Evolutionary conservation across 2,797 vertebrate genomes (phyloP), one percentile per base, ranked within the genome.

Genomic region (Ctenopoma kingsleyae): DNA sequence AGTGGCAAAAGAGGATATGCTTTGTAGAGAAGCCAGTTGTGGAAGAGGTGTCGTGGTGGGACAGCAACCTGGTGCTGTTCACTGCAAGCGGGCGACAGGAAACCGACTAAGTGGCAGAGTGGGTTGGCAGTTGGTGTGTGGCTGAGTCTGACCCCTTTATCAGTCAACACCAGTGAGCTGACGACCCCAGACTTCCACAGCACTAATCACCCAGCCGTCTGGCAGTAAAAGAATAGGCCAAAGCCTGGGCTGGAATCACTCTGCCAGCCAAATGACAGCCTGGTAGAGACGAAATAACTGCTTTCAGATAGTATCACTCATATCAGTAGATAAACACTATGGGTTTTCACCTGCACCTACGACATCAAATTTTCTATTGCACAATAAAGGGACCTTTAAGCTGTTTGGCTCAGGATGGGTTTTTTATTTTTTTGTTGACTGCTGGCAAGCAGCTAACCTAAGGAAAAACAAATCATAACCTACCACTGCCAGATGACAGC

Each of bases 221-320:
- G 78, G 88, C 86, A 83, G 84, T 48, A 44, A 76, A 83, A 91
- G 83, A 91, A 91, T 84, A 76, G 85, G 75, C 82, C 76, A 69
- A 75, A 78, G 77, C 76, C 68, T 1, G 1, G 27, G 73, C 81
- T 79, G 77, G 68, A 80, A 82, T 87, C 86, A 65, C 65, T 87
- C 86, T 85, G 81, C 57, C 78, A 64, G 79, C 76, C 80, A 85
- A 87, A 88, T 83, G 90, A 87, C 88, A 85, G 83, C 64, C 67
- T 74, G 82, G 69, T 72, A 67, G 56, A 74, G 75, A 83, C 76
- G 79, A 88, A 91, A 92, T 89, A 83, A 85, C 87, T 76, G 71
- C 74, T 86, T 77, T 86, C 76, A 88, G 92, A 92, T 91, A 83
- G 82, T 84, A 91, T 92, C 88, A 55, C 73, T 91, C 87, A 89